Base-by-base conservation (phyloP, 2,797 vertebrate genomes). In the Avahi laniger region DNA sequence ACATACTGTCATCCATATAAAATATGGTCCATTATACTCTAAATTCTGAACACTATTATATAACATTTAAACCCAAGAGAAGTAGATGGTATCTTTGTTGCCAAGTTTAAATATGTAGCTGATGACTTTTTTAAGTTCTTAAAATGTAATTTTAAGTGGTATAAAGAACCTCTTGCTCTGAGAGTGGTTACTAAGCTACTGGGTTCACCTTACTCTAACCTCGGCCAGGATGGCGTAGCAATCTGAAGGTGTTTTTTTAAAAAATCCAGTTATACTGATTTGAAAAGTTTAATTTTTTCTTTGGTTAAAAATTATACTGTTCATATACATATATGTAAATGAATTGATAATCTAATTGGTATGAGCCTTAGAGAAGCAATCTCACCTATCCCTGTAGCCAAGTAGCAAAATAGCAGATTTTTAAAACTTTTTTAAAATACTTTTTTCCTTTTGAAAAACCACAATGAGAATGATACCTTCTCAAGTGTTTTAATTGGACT, bases 41-140 rank as follows among this genome's bases (percentile, higher is more conserved):
- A 67, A 92, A 67, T 89, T 96, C 73, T 80, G 70, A 92, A 54
- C 52, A 69, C 26, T 73, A 20, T 82, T 86, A 38, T 81, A 70
- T 63, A 87, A 96, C 82, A 95, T 70, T 52, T 96, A 43, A 84
- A 67, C 93, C 86, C n/a, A 46, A 96, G 75, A 93, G 81, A 93
- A 91, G 76, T 24, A 14, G 61, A 72, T 89, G 69, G 0, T 78
- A 15, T 63, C 18, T 70, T 92, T 78, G 52, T 28, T 35, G 54
- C 50, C 63, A 93, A 33, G 59, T 88, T 89, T 82, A 95, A 93
- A 81, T 92, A 26, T 28, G 2, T 63, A 67, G 50, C 41, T 96
- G 79, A 73, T 28, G 48, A 65, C 57, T 89, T 91, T 87, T 87
- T 94, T n/a, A 61, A 20, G 59, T 52, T 79, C 33, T 93, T 94